These are phyloP conservation scores for Tyrannus savana DNA, from an alignment of 2,113 vertebrate species.

Conservation along the genomic window DNA sequence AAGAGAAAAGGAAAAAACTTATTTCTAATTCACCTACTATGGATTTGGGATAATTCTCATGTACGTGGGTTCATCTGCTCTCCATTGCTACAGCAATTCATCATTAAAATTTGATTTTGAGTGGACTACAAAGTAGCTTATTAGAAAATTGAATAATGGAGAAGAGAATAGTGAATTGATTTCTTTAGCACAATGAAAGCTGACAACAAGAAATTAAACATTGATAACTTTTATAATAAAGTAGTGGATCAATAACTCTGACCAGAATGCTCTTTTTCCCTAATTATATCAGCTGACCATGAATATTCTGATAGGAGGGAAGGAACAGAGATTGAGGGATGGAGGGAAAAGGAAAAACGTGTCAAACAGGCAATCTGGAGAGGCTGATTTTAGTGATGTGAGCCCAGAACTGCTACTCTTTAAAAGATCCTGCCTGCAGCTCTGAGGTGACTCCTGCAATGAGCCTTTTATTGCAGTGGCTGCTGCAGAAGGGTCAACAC, in stretches of 20 bases:
- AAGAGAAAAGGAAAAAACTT: neutral
- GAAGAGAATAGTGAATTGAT: constrained; percentile 43
- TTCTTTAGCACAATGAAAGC: constrained; percentile 37
- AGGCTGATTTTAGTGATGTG: neutral
- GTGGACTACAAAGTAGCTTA: constrained; percentile 30
- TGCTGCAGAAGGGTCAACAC: neutral
- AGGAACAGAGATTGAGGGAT: neutral
- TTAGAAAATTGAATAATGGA: constrained; percentile 47
- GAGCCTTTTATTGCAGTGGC: neutral
- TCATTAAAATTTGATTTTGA: constrained; percentile 23
- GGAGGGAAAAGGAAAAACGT: neutral
- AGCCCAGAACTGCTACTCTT: neutral
- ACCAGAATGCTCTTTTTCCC: neutral
- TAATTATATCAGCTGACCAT: neutral
- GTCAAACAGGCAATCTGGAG: neutral
- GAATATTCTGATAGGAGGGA: neutral
- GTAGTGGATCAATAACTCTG: neutral
- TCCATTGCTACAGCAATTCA: neutral
- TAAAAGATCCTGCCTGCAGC: neutral
- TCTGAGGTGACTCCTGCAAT: neutral
- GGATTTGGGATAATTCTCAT: neutral
- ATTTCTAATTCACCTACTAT: neutral
- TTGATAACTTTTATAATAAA: constrained; percentile 30
- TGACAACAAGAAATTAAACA: constrained; percentile 54
- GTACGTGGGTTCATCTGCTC: neutral